phyloP scores from a whole-genome alignment of 2,113 vertebrate genomes.

The Corynorhinus townsendii region DNA sequence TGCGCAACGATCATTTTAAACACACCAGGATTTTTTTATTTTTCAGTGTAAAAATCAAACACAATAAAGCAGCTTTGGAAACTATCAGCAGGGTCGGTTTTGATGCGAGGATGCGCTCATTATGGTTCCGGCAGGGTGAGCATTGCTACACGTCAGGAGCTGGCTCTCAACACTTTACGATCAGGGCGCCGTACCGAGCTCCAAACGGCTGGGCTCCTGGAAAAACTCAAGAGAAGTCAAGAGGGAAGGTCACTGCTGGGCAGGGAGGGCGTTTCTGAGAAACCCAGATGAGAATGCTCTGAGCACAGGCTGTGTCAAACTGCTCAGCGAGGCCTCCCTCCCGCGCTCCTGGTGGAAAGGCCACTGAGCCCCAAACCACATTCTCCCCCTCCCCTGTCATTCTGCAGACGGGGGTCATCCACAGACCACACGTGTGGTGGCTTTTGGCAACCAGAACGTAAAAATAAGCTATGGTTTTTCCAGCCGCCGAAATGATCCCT shows the following conservation, averaged over 20 bases:
- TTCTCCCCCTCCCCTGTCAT: neutral
- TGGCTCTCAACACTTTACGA: neutral
- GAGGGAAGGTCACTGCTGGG: neutral
- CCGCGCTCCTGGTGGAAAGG: constrained; percentile 19
- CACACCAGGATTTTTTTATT: constrained; percentile 53
- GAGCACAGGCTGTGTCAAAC: neutral
- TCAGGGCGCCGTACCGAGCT: neutral
- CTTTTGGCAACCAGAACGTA: constrained; percentile 63
- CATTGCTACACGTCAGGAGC: neutral
- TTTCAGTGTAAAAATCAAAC: constrained; percentile 61
- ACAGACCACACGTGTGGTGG: constrained; percentile 67
- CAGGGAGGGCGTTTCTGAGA: constrained; percentile 20
- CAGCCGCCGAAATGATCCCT: constrained; percentile 72
- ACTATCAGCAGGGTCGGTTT: neutral
- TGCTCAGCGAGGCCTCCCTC: neutral
- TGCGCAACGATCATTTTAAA: constrained; percentile 33
- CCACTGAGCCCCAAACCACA: constrained; percentile 24
- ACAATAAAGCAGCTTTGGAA: constrained; percentile 26
- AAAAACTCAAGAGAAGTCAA: neutral
- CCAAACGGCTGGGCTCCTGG: neutral
- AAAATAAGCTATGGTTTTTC: constrained; percentile 71
- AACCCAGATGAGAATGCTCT: neutral
- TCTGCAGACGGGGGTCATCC: constrained; percentile 63
- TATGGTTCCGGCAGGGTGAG: neutral
- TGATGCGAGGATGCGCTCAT: neutral